A percentile compares a stretch with the other conserved stretches of the same genome.
phyloP scores from a whole-genome alignment of 2,113 vertebrate genomes.

The Taxidea taxus region DNA sequence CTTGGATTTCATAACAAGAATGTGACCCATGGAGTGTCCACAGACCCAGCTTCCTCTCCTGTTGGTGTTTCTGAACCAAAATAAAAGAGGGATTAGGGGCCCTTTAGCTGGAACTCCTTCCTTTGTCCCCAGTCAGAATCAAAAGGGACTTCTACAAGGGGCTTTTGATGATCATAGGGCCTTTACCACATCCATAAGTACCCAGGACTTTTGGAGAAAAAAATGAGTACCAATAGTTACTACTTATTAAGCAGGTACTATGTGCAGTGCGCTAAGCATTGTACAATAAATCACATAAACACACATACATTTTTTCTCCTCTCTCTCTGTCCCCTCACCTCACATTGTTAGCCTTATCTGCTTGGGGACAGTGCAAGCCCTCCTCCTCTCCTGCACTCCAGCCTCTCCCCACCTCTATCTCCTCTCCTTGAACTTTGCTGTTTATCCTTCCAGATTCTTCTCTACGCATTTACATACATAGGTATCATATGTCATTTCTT shows the following conservation, averaged over 20 bases:
- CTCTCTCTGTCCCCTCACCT: not conserved
- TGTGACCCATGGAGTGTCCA: constrained; percentile 73
- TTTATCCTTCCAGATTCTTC: not conserved
- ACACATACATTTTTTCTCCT: not conserved
- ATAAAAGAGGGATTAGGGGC: constrained; percentile 79
- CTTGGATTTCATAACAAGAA: constrained; percentile 81
- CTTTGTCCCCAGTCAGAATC: constrained; percentile 3
- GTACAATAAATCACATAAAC: constrained; percentile 36
- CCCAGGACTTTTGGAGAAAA: not conserved
- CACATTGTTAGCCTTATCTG: not conserved
- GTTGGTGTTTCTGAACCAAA: constrained; percentile 77
- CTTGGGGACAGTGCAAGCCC: not conserved
- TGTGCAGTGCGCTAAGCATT: not conserved
- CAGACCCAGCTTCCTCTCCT: constrained; percentile 73
- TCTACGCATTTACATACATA: not conserved
- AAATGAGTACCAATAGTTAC: not conserved
- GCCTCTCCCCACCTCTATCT: not conserved
- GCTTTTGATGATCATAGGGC: not conserved
- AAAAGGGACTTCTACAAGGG: constrained; percentile 63
- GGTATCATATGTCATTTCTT: not conserved
- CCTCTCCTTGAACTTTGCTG: not conserved
- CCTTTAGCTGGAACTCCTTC: constrained; percentile 56
- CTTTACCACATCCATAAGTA: not conserved
- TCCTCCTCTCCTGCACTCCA: not conserved
- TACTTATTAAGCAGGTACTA: not conserved